These are phyloP conservation scores for Drosophila maculinotata DNA, from an alignment of 2,888 invertebrate genomes.

Conservation along the genomic window DNA sequence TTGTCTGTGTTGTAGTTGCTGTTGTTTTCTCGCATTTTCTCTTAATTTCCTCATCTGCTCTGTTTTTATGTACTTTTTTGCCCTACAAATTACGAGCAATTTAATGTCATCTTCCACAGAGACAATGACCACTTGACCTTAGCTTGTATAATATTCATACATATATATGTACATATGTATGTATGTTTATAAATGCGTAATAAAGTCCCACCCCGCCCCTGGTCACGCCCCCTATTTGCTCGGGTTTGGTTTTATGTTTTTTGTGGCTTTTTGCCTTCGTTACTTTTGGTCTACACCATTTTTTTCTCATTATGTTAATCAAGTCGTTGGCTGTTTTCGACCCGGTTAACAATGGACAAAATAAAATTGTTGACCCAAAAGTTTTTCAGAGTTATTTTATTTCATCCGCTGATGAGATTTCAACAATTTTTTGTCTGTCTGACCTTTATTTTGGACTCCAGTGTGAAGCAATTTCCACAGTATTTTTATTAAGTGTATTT, in stretches of 20 bases:
- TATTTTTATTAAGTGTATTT: no score
- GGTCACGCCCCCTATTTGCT: conserved; percentile 3
- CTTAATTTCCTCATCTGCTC: conserved; percentile 29
- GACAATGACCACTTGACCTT: conserved; percentile 69
- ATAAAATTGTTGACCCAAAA: conserved; percentile 45
- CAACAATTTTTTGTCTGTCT: background rate
- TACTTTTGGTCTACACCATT: conserved; percentile 35
- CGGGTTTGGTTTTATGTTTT: conserved; percentile 13
- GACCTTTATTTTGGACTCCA: conserved; percentile 14
- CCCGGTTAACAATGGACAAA: conserved; percentile 16
- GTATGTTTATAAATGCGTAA: conserved; percentile 17
- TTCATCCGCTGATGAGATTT: conserved; percentile 10
- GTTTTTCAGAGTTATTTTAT: conserved; percentile 26
- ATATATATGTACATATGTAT: background rate
- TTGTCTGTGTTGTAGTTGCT: conserved; percentile 5
- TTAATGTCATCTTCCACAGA: conserved; percentile 49
- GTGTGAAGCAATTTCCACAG: conserved; percentile 6
- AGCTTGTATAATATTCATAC: conserved; percentile 21
- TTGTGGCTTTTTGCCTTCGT: conserved; percentile 31
- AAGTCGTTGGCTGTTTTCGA: conserved; percentile 32
- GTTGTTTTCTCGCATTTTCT: conserved; percentile 28
- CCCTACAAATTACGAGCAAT: conserved; percentile 56
- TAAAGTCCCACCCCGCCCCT: conserved; percentile 15
- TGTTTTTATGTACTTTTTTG: conserved; percentile 35
- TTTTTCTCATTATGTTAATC: conserved; percentile 61